These are phyloP conservation scores for Cephus cinctus DNA, from an alignment of 1,140 invertebrate genomes.

Conservation along the genomic window DNA sequence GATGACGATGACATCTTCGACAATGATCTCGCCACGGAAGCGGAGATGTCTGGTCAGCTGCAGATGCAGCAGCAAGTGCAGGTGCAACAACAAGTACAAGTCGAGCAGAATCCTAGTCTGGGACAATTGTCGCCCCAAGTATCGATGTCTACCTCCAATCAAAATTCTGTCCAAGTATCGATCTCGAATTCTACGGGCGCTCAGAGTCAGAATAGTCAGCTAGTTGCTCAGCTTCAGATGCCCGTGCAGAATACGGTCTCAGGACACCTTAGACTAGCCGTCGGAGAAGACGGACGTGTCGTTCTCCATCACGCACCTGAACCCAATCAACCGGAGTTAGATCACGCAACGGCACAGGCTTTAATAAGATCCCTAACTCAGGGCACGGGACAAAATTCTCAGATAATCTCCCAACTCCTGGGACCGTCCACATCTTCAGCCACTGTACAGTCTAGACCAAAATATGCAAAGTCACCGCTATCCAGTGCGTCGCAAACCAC, in stretches of 20 bases:
- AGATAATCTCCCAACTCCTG: slow-evolving; percentile 50
- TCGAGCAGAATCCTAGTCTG: slow-evolving; percentile 4
- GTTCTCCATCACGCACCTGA: slow-evolving; percentile 55
- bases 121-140: slow-evolving; percentile 25
- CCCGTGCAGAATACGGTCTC: slow-evolving; percentile 51
- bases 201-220: slow-evolving; percentile 43
- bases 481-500: slow-evolving; percentile 15
- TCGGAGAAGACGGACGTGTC: slow-evolving; percentile 57
- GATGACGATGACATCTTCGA: slow-evolving; percentile 57
- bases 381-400: slow-evolving; percentile 45
- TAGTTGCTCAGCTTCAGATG: slow-evolving; percentile 50
- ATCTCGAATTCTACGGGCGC: slow-evolving; percentile 29
- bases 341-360: slow-evolving; percentile 50
- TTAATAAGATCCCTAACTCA: slow-evolving; percentile 48
- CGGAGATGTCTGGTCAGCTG: slow-evolving; percentile 29
- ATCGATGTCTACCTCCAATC: slow-evolving; percentile 27
- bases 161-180: slow-evolving; percentile 37
- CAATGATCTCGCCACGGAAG: slow-evolving; percentile 39
- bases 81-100: too few species aligned
- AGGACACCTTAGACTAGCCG: slow-evolving; percentile 51
- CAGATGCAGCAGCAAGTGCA: slow-evolving; percentile 9
- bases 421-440: slow-evolving; percentile 35
- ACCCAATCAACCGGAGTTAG: slow-evolving; percentile 50
- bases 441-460: slow-evolving; percentile 27
- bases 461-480: slow-evolving; percentile 39